Conservation (phyloP, 2,113 vertebrate genomes). For the Lycocorax pyrrhopterus region DNA sequence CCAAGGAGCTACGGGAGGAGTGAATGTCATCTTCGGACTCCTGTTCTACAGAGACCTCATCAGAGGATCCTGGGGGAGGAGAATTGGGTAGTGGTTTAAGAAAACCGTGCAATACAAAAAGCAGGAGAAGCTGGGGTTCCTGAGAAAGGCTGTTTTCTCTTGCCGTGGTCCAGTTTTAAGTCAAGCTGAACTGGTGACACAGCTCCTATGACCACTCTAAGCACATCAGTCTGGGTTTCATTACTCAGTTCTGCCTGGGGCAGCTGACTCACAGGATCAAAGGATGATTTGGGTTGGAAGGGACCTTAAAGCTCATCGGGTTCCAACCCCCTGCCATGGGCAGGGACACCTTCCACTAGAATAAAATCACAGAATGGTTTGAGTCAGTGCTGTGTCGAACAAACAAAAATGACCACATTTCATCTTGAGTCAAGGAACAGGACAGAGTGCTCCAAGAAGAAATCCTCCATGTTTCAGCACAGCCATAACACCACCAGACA, state of each 20-base stretch:
- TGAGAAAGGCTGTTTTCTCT: not conserved
- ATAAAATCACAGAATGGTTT: not conserved
- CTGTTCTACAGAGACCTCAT: conserved; percentile 85
- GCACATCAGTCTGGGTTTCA: not conserved
- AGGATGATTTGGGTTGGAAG: not conserved
- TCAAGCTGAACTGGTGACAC: not conserved
- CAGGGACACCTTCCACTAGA: not conserved
- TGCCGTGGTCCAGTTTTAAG: fast-evolving
- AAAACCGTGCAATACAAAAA: not conserved
- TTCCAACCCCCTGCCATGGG: not conserved
- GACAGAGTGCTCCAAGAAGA: not conserved
- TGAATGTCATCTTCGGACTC: conserved; percentile 86
- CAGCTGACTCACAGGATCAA: not conserved
- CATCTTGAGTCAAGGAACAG: not conserved
- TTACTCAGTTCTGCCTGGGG: not conserved
- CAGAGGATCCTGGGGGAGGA: conserved; percentile 82
- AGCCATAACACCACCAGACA: not conserved
- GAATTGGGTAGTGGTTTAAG: conserved; percentile 34
- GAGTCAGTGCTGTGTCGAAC: not conserved
- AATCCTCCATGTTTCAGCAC: not conserved
- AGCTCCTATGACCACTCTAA: not conserved
- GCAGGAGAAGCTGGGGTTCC: not conserved
- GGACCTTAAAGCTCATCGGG: not conserved
- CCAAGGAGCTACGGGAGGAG: conserved; percentile 79
- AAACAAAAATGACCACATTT: not conserved